Conservation (phyloP, 2,113 vertebrate species). For the Okapia johnstoni region DNA sequence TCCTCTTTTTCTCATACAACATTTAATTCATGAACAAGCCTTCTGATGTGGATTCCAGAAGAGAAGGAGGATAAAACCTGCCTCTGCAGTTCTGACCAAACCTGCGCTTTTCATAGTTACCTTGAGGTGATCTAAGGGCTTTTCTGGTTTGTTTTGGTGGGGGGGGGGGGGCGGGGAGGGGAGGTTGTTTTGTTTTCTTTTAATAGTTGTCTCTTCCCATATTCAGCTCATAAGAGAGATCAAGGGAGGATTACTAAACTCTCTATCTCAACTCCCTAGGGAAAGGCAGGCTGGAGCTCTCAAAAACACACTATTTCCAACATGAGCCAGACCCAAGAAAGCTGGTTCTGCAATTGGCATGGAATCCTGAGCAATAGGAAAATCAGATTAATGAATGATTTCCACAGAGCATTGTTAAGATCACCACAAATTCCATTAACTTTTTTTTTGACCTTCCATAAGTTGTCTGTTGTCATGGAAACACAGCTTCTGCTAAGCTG, state of each 20-base stretch:
- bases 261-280: neutral
- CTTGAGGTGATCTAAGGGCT: neutral
- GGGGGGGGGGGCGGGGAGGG: neutral
- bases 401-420: conserved; percentile 6
- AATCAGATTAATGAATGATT: conserved; percentile 37
- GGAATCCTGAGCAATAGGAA: neutral
- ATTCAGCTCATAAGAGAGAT: neutral
- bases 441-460: conserved; percentile 26
- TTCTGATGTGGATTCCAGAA: neutral
- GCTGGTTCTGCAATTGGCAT: neutral
- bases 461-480: conserved; percentile 56
- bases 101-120: neutral
- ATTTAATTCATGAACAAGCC: neutral
- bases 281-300: neutral
- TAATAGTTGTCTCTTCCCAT: neutral
- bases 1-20: neutral
- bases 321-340: neutral
- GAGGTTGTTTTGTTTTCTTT: neutral
- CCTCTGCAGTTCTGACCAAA: neutral
- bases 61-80: neutral
- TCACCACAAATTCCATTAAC: conserved; percentile 30
- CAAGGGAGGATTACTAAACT: neutral
- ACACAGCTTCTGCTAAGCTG: conserved; percentile 36
- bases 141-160: neutral
- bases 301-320: neutral